These are phyloP conservation scores for Coreius guichenoti DNA, from an alignment of 2,797 vertebrate genomes.

Conservation along the genomic window DNA sequence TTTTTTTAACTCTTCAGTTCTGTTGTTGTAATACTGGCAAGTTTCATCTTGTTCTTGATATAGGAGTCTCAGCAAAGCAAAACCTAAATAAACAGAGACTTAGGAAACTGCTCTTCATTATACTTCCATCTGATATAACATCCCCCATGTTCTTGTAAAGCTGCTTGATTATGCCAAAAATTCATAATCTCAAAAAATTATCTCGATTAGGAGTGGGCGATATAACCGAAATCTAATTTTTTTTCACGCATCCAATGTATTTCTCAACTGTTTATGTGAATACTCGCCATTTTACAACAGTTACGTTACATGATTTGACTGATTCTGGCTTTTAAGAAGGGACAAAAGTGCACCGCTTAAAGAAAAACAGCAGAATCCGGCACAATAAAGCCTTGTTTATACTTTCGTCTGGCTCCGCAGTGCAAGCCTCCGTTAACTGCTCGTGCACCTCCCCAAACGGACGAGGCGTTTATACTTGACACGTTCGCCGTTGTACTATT, in stretches of 20 bases:
- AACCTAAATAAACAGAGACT: background rate
- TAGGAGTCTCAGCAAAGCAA: background rate
- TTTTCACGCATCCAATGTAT: background rate
- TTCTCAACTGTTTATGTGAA: background rate
- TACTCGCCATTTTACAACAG: background rate
- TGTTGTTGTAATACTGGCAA: background rate
- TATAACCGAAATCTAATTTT: background rate
- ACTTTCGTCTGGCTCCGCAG: too few relatives aligned
- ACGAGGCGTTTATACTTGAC: too few relatives aligned
- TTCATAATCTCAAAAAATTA: background rate
- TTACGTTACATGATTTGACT: background rate
- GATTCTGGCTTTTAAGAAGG: background rate
- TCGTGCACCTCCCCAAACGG: too few relatives aligned
- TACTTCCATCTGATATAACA: background rate
- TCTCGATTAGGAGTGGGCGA: background rate
- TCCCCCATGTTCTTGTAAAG: background rate
- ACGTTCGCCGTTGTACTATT: too few relatives aligned
- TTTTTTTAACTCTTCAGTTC: background rate
- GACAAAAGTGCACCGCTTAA: background rate
- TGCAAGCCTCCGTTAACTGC: too few relatives aligned
- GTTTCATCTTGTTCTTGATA: slow-evolving; percentile 25
- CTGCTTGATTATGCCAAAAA: background rate
- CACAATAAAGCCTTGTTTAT: background rate
- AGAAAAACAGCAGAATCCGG: background rate
- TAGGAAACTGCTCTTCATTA: background rate